Percentiles rank a stretch among this genome's conserved stretches.
Conservation (phyloP, 2,888 invertebrate genomes). For the Azorinus chamasolen region DNA sequence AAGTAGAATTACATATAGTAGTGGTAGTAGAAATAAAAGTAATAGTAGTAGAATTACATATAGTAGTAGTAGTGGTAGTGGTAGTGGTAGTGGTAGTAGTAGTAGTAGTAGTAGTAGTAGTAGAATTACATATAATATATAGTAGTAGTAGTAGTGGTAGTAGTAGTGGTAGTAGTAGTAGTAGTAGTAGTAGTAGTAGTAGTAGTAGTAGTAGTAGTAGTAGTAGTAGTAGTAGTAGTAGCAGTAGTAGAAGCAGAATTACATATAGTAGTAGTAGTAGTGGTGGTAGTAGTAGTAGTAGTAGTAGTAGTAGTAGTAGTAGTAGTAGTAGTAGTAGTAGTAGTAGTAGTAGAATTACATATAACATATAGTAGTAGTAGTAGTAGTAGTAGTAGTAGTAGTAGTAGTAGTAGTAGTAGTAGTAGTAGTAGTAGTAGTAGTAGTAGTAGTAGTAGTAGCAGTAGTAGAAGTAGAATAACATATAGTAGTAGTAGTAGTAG, state of each 20-base stretch:
- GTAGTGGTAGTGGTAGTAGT: conserved; percentile 1
- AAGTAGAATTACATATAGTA: too few species aligned
- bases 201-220: background rate
- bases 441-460: background rate
- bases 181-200: conserved; percentile 1
- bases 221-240: conserved; percentile 1
- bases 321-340: background rate
- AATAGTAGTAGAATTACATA: background rate
- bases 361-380: background rate
- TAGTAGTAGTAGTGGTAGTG: background rate
- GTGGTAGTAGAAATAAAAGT: background rate
- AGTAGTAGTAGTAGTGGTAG: background rate
- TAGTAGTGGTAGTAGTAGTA: background rate
- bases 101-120: background rate
- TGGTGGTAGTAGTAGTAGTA: background rate
- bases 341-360: too few species aligned
- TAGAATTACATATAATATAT: too few species aligned
- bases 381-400: background rate
- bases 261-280: too few species aligned
- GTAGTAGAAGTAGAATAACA: too few species aligned
- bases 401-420: conserved; percentile 1
- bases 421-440: background rate
- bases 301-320: background rate
- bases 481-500: too few species aligned
- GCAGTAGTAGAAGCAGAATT: too few species aligned